Conservation (phyloP, 2,113 vertebrate genomes). For the Mandrillus leucophaeus region DNA sequence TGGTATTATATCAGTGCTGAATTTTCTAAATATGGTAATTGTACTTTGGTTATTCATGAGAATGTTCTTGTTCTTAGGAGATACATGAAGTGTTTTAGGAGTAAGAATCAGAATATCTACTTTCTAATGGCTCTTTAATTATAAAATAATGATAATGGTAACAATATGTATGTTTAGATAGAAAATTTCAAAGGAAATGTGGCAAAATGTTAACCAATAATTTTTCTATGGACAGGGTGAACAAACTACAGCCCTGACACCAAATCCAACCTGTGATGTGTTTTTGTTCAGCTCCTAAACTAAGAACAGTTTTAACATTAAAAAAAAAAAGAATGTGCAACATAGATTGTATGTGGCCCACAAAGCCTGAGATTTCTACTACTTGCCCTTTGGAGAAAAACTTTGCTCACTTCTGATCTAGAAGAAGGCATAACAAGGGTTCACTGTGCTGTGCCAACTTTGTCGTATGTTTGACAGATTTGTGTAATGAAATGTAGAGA, state of each 20-base stretch:
- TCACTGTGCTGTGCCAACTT: neutral
- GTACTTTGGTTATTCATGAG: neutral
- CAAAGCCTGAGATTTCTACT: neutral
- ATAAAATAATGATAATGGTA: neutral
- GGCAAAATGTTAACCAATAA: neutral
- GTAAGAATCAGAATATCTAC: neutral
- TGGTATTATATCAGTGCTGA: neutral
- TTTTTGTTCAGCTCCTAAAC: neutral
- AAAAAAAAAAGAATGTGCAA: neutral
- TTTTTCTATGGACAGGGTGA: neutral
- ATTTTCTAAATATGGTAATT: neutral
- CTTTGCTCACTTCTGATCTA: neutral
- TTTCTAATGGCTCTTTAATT: neutral
- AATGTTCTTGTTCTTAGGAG: neutral
- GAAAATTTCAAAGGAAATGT: neutral
- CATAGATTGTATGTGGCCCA: neutral
- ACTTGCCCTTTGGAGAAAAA: neutral
- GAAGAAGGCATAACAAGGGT: neutral
- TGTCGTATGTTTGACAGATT: neutral
- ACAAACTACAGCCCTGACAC: neutral
- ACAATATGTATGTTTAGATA: neutral
- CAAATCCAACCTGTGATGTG: neutral
- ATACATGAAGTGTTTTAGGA: neutral
- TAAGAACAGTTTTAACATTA: neutral
- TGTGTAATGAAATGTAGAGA: neutral